Evolutionary conservation across 2,888 invertebrate species (phyloP).

Genomic region (Notodonta dromedarius): DNA sequence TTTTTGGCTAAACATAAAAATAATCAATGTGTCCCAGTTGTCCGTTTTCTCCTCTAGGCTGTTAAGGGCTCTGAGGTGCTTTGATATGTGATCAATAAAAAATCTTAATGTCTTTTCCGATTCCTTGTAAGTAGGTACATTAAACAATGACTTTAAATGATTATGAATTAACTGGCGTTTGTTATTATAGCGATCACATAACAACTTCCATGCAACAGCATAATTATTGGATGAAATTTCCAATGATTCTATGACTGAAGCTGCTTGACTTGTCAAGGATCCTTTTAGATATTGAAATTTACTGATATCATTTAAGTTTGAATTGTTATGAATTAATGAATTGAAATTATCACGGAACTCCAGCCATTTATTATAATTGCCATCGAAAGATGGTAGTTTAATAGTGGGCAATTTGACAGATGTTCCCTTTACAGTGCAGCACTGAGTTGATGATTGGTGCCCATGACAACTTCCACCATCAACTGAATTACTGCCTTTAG

Average conservation of each 20-base stretch:
- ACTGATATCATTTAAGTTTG: conserved; percentile 9
- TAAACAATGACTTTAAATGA: conserved; percentile 12
- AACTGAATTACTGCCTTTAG: no score
- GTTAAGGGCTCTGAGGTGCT: conserved; percentile 6
- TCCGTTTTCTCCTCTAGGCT: conserved; percentile 1
- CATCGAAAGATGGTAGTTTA: conserved; percentile 2
- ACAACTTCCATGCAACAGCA: conserved; percentile 10
- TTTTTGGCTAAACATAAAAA: conserved; percentile 4
- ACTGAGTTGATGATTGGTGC: not conserved
- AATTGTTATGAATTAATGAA: conserved; percentile 7
- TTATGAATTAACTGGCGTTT: conserved; percentile 9
- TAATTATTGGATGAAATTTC: conserved; percentile 13
- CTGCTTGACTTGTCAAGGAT: conserved; percentile 2
- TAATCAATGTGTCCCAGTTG: conserved; percentile 9
- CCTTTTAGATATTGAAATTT: conserved; percentile 13
- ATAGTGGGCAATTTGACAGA: conserved; percentile 8
- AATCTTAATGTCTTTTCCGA: not conserved
- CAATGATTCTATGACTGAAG: conserved; percentile 6
- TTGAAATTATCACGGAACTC: conserved; percentile 6
- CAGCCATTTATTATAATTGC: conserved; percentile 3
- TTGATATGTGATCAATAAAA: not conserved
- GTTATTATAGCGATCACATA: conserved; percentile 14
- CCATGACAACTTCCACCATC: not conserved
- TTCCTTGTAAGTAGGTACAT: conserved; percentile 2
- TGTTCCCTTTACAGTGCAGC: not conserved